phyloP scores from a whole-genome alignment of 2,797 vertebrate species.

The Leptoclinus maculatus region DNA sequence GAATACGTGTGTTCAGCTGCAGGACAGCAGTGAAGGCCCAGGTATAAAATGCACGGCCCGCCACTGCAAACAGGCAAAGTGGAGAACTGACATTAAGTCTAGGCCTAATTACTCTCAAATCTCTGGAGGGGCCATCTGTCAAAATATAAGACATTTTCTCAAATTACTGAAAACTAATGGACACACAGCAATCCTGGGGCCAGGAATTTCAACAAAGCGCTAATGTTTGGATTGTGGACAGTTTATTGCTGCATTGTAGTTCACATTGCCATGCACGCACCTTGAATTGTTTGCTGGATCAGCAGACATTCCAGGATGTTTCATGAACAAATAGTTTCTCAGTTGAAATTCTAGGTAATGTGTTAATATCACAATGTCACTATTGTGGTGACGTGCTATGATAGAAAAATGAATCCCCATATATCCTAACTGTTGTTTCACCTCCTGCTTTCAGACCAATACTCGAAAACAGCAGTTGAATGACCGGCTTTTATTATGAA shows the following conservation, averaged over 20 bases:
- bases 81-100: not conserved
- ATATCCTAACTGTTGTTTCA: not conserved
- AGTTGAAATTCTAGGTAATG: not conserved
- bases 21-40: too few relatives aligned
- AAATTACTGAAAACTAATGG: not conserved
- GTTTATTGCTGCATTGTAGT: not conserved
- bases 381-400: not conserved
- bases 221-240: not conserved
- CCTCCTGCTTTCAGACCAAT: not conserved
- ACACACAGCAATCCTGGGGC: not conserved
- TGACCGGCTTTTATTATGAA: slow-evolving; percentile 38
- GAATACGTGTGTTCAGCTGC: too few relatives aligned
- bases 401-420: not conserved
- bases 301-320: not conserved
- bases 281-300: too few relatives aligned
- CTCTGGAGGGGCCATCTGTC: not conserved
- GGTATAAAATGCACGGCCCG: too few relatives aligned
- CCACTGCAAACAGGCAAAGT: not conserved
- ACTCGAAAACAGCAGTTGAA: not conserved
- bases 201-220: not conserved
- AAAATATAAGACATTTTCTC: not conserved
- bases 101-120: not conserved
- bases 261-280: not conserved
- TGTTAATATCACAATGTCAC: not conserved
- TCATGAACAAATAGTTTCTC: not conserved